These are phyloP conservation scores for Dipus sagitta DNA, from an alignment of 2,797 vertebrate genomes.

Conservation along the genomic window DNA sequence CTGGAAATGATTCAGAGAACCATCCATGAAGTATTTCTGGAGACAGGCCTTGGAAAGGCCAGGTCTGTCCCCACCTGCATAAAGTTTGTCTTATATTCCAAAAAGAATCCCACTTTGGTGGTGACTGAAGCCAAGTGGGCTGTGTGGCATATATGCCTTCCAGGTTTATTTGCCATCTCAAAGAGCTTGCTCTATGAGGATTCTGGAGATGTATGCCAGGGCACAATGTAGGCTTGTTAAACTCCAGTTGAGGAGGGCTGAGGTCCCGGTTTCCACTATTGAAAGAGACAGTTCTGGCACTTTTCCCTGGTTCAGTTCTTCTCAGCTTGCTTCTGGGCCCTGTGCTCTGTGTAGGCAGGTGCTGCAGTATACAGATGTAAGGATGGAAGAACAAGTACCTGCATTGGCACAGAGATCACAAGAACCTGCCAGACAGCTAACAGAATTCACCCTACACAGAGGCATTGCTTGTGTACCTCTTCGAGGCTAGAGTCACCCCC, in stretches of 20 bases:
- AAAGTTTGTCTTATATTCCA: not conserved
- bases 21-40: not conserved
- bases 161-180: not conserved
- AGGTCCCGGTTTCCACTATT: conserved; percentile 27
- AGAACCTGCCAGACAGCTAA: conserved; percentile 16
- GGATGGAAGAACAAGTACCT: not conserved
- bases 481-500: not conserved
- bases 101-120: not conserved
- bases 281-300: conserved; percentile 31
- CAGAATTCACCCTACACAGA: not conserved
- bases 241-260: not conserved
- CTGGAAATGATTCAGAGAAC: not conserved
- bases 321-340: not conserved
- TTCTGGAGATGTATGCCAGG: not conserved
- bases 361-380: not conserved
- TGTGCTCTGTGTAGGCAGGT: not conserved
- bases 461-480: not conserved
- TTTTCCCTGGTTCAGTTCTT: not conserved
- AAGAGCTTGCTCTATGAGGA: not conserved
- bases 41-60: not conserved
- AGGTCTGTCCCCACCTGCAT: not conserved
- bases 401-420: not conserved
- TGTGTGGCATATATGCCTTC: not conserved
- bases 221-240: conserved; percentile 56
- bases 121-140: not conserved